These are phyloP conservation scores for Dexiosoma caninum DNA, from an alignment of 2,888 invertebrate species.

Conservation along the genomic window DNA sequence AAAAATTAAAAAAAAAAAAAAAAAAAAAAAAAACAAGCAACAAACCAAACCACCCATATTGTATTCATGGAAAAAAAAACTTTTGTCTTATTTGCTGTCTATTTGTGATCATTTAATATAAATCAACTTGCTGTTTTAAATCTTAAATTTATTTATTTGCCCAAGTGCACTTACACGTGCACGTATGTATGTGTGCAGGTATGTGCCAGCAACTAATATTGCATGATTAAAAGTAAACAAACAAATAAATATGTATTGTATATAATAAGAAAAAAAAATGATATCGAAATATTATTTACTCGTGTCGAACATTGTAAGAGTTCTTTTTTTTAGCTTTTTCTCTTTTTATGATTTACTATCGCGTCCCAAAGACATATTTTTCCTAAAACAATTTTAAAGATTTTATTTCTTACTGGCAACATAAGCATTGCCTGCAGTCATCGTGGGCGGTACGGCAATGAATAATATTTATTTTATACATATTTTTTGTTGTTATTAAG, in stretches of 20 bases:
- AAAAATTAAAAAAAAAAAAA: not conserved
- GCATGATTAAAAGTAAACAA: too few relatives aligned
- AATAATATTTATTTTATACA: slow-evolving; percentile 7
- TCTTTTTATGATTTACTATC: slow-evolving; percentile 50
- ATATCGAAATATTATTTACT: slow-evolving; percentile 28
- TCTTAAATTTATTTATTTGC: slow-evolving; percentile 20
- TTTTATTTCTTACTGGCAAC: slow-evolving; percentile 2
- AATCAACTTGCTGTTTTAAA: slow-evolving; percentile 54
- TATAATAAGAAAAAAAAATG: not conserved
- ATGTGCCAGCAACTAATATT: slow-evolving; percentile 20
- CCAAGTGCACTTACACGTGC: not conserved
- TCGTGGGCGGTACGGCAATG: slow-evolving; percentile 47
- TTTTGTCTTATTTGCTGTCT: slow-evolving; percentile 51
- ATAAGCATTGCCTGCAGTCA: slow-evolving; percentile 12
- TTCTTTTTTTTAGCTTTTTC: slow-evolving; percentile 37
- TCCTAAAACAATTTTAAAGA: not conserved
- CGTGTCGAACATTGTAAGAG: slow-evolving; percentile 41
- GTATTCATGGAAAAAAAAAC: not conserved
- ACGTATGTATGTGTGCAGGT: not conserved
- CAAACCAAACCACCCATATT: slow-evolving; percentile 60
- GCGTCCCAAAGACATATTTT: slow-evolving; percentile 6
- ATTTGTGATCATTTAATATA: slow-evolving; percentile 60
- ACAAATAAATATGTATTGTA: not conserved
- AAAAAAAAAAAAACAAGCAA: not conserved
- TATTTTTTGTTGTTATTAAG: slow-evolving; percentile 3